These are phyloP conservation scores for Monomorium pharaonis DNA, from an alignment of 1,140 invertebrate genomes.

Conservation along the genomic window DNA sequence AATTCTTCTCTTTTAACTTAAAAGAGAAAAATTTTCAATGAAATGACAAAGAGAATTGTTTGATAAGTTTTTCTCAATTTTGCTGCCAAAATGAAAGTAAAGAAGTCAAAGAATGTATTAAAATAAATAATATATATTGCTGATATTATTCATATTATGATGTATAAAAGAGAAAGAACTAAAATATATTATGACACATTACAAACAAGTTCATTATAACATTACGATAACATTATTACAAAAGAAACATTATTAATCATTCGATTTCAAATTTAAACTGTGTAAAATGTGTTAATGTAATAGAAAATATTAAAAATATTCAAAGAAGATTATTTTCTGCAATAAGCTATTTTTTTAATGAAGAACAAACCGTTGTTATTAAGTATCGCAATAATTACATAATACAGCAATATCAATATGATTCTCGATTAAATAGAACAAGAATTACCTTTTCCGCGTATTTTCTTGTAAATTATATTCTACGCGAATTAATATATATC, in stretches of 20 bases:
- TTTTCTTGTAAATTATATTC: background rate
- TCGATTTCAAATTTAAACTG: background rate
- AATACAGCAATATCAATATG: too few species aligned
- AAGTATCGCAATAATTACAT: background rate
- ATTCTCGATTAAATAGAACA: background rate
- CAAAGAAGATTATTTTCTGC: background rate
- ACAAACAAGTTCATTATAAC: background rate
- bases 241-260: background rate
- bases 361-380: background rate
- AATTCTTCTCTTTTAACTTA: too few species aligned
- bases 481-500: background rate
- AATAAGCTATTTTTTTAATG: background rate
- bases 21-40: background rate
- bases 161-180: background rate
- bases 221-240: background rate
- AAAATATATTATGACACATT: background rate
- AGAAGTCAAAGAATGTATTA: background rate
- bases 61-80: background rate
- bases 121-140: background rate
- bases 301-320: background rate
- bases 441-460: background rate
- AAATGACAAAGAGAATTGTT: background rate
- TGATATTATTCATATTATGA: background rate
- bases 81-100: background rate
- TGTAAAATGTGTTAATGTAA: background rate